Evolutionary conservation across 2,797 vertebrate genomes (phyloP), one percentile per base, ranked within the genome.

Genomic region (Cossypha dichroa): DNA sequence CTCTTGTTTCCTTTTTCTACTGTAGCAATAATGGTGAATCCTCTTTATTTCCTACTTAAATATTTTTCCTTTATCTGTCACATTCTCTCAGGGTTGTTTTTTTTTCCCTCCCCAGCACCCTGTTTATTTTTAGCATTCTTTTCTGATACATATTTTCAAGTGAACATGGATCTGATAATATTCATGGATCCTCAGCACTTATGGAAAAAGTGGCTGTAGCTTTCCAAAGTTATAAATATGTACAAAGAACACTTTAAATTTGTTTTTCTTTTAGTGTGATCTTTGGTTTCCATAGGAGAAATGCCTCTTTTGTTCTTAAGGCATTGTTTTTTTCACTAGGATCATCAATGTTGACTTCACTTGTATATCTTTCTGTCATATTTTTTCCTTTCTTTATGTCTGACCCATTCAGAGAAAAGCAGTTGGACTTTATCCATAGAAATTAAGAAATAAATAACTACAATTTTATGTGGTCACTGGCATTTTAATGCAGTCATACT

Each of bases 21-120:
- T 73, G 22, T 29, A 66, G 74, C 59, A 79, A 29, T 88, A 80
- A 56, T 19, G 43, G 52, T 78, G 88, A 69, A 90, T 76, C 28
- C 16, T 81, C 62, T 88, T 88, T 94, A 66, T 83, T 84, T 85
- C 63, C 80, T 85, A 46, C 63, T 79, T 84, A 92, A 92, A 87
- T 94, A 76, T 92, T 96, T 96, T 92, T 70, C 67, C 52, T 86
- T 82, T 75, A 52, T 92, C 93, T 92, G 45, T 87, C 59, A 19
- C 45, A 48, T 87, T 73, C 77, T 95, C 43, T 63, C 63, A 45
- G 67, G 15, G 5, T 33, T 54, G 36, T 80, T 41, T 80, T 49
- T 10, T 45, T 13, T 23, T 3, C 2, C 7, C 14, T 90, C 15
- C 29, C 22, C 31, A 54, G 20, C 7, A 34, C 56, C 20, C 17